Evolutionary conservation across 2,888 invertebrate genomes (phyloP).

Genomic region (Camponotus fellah): DNA sequence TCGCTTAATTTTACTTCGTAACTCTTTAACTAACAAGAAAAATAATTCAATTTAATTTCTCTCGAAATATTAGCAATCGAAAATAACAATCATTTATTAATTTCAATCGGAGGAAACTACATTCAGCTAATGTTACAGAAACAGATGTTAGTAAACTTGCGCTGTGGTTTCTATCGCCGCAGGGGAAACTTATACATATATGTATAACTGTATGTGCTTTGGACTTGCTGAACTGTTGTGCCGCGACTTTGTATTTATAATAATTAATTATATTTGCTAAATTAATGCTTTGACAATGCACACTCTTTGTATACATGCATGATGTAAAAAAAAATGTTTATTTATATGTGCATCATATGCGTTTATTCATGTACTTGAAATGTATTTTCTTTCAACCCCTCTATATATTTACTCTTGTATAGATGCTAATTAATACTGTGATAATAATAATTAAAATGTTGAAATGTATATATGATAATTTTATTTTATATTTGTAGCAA

Average conservation of each 20-base stretch:
- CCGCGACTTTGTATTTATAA: not conserved
- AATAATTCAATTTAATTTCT: not conserved
- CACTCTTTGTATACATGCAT: not conserved
- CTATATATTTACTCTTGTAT: not conserved
- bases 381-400: constrained; percentile 1
- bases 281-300: not conserved
- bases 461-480: not conserved
- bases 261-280: not conserved
- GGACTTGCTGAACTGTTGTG: too few species aligned
- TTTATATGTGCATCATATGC: not conserved
- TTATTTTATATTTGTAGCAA: not conserved
- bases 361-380: not conserved
- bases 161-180: too few species aligned
- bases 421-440: not conserved
- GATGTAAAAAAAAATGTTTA: not conserved
- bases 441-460: not conserved
- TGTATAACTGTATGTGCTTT: not conserved
- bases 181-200: not conserved
- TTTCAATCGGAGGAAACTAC: too few species aligned
- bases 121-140: not conserved
- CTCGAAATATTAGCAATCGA: not conserved
- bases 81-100: not conserved
- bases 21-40: not conserved
- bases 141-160: not conserved
- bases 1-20: not conserved